These are phyloP conservation scores for Trichonephila clavata DNA, from an alignment of 1,140 invertebrate species.

Conservation along the genomic window DNA sequence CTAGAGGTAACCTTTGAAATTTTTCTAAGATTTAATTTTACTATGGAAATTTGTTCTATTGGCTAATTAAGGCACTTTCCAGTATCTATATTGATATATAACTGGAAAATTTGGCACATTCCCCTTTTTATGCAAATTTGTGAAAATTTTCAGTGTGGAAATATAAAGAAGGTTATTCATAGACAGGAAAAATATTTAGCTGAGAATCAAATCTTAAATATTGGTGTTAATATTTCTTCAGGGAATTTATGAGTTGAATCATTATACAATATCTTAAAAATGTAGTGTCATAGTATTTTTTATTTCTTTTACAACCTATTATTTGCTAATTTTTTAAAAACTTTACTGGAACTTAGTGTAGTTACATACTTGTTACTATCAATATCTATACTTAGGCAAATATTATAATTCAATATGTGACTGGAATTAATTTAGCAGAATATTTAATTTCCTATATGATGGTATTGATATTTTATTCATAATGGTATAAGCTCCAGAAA, in stretches of 20 bases:
- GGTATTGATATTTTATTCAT: too few relatives aligned
- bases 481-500: too few relatives aligned
- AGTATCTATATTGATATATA: constrained; percentile 1
- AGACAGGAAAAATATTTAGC: not conserved
- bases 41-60: constrained; percentile 8
- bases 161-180: not conserved
- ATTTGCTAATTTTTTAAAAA: not conserved
- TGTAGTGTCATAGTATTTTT: not conserved
- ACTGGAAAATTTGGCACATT: constrained; percentile 47
- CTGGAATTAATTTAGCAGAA: too few relatives aligned
- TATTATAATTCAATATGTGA: too few relatives aligned
- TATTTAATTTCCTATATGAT: too few relatives aligned
- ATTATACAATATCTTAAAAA: not conserved
- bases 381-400: too few relatives aligned
- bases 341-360: too few relatives aligned
- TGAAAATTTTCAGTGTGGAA: not conserved
- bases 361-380: too few relatives aligned
- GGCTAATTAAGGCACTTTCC: constrained; percentile 60
- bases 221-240: not conserved
- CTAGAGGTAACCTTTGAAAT: not conserved
- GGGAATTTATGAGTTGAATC: not conserved
- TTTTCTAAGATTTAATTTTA: not conserved
- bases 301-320: not conserved
- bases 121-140: not conserved
- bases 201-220: not conserved